Conservation (phyloP, 1,140 invertebrate genomes). For the Bombyx mori region ASM3026992v2 NC_085112.1:1289501-1290000, state of each 20-base stretch:
- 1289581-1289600: too few species aligned
- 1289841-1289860: conserved; percentile 76
- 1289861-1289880: conserved; percentile 84
- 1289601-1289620: too few species aligned
- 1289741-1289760: conserved; percentile 86
- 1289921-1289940: too few species aligned
- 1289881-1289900: conserved; percentile 77
- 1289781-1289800: conserved; percentile 82
- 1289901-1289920: too few species aligned
- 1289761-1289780: conserved; percentile 80
- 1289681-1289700: conserved; percentile 83
- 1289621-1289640: background rate
- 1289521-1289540: too few species aligned
- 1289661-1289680: conserved; percentile 85
- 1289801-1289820: conserved; percentile 85
- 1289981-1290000: too few species aligned
- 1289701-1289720: conserved; percentile 92
- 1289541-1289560: too few species aligned
- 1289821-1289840: conserved; percentile 79
- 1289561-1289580: too few species aligned
- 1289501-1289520: too few species aligned
- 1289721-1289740: conserved; percentile 85
- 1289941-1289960: too few species aligned
- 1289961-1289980: too few species aligned
- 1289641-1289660: conserved; percentile 71